Conservation (phyloP, 2,888 invertebrate species). For the Tachystola acroxantha region DNA sequence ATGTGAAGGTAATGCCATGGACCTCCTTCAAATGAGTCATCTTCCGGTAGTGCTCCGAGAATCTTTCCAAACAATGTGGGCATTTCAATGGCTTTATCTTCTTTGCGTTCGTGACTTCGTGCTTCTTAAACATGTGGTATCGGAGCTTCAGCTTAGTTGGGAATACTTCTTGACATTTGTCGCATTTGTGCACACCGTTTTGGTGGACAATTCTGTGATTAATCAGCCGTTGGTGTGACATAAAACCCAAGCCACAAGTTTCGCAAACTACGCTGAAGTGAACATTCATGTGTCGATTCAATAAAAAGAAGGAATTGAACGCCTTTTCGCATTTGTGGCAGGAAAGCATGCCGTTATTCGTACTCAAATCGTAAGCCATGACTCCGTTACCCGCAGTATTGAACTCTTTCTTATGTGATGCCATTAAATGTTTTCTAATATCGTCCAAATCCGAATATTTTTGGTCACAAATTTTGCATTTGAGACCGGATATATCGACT, state of each 20-base stretch:
- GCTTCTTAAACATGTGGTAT: constrained; percentile 59
- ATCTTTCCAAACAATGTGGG: constrained; percentile 63
- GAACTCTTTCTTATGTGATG: constrained; percentile 57
- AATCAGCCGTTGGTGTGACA: constrained; percentile 59
- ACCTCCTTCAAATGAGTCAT: constrained; percentile 64
- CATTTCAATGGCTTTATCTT: constrained; percentile 62
- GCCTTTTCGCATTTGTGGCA: constrained; percentile 60
- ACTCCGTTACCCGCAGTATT: constrained; percentile 62
- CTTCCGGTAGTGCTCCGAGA: constrained; percentile 62
- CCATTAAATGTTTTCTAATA: constrained; percentile 47
- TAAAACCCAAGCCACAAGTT: constrained; percentile 64
- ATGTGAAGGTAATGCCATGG: constrained; percentile 59
- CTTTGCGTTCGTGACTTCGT: constrained; percentile 53
- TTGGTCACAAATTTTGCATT: constrained; percentile 59
- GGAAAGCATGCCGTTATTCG: constrained; percentile 44
- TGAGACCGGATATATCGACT: constrained; percentile 60
- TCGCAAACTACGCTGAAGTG: constrained; percentile 69
- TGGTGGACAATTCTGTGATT: constrained; percentile 64
- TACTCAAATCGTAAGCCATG: constrained; percentile 57
- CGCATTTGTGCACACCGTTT: constrained; percentile 57
- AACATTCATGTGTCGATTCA: constrained; percentile 67
- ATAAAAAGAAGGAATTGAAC: constrained; percentile 60
- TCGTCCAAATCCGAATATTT: constrained; percentile 58
- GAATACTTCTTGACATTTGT: constrained; percentile 56
- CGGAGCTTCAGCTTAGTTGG: constrained; percentile 58